Conservation (phyloP, 1,140 invertebrate species). For the Sitodiplosis mosellana region DNA sequence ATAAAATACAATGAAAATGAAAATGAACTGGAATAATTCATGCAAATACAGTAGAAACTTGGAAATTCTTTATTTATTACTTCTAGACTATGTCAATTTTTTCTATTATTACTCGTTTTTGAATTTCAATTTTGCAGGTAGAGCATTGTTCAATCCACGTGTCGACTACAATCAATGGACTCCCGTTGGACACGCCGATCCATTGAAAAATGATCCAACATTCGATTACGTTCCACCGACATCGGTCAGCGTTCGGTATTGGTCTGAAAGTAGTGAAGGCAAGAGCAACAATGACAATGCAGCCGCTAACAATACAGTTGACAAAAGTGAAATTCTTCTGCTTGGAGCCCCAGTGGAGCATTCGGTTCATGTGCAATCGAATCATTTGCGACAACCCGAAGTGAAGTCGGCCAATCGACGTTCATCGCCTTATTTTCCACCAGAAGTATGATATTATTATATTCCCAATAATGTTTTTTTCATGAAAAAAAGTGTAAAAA, state of each 20-base stretch:
- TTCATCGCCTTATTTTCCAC: too few relatives aligned
- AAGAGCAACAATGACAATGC: constrained; percentile 35
- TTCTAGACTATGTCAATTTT: too few relatives aligned
- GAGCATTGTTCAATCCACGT: constrained; percentile 22
- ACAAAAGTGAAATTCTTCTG: constrained; percentile 43
- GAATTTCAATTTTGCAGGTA: neutral
- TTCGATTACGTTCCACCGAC: constrained; percentile 63
- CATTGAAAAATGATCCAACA: constrained; percentile 59
- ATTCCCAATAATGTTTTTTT: too few relatives aligned
- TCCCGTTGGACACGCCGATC: constrained; percentile 52
- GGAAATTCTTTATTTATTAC: too few relatives aligned
- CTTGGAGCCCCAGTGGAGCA: constrained; percentile 45
- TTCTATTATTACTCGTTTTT: neutral
- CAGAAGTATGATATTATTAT: too few relatives aligned
- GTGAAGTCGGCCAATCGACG: too few relatives aligned
- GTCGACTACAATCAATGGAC: constrained; percentile 59
- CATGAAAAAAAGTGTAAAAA: too few relatives aligned
- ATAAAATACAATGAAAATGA: too few relatives aligned
- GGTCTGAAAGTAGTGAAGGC: constrained; percentile 33
- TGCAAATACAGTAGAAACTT: too few relatives aligned
- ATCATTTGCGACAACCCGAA: too few relatives aligned
- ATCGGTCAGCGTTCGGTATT: constrained; percentile 51
- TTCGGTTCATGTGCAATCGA: constrained; percentile 7
- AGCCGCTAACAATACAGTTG: constrained; percentile 30
- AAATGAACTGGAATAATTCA: too few relatives aligned